A percentile compares a stretch with the other conserved stretches of the same genome.
Evolutionary conservation across 2,113 vertebrate genomes (phyloP).

Genomic region (Ageneiosus marmoratus): DNA sequence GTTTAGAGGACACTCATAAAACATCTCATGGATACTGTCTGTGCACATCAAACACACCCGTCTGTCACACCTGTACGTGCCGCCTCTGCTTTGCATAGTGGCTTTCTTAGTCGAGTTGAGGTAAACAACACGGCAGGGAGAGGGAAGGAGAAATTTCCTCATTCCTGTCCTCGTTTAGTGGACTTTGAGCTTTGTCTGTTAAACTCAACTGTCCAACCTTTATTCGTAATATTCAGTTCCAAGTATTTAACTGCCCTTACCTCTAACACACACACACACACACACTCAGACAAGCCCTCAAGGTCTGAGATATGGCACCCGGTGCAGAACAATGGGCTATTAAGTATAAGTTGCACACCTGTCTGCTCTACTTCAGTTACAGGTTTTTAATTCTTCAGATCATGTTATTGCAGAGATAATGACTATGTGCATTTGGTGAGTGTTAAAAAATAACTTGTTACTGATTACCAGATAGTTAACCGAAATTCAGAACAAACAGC

Average conservation of each 20-base stretch:
- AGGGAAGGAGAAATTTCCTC: slow-evolving; percentile 17
- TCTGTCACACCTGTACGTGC: slow-evolving; percentile 5
- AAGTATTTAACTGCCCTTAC: slow-evolving; percentile 11
- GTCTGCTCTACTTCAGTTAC: slow-evolving; percentile 27
- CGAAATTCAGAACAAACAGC: too few relatives aligned
- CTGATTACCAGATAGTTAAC: slow-evolving; percentile 24
- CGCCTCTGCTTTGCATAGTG: slow-evolving; percentile 71
- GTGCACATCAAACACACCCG: not conserved
- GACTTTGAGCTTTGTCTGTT: slow-evolving; percentile 71
- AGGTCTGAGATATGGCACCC: slow-evolving; percentile 24
- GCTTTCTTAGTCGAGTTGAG: slow-evolving; percentile 39
- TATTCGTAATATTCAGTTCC: slow-evolving; percentile 12
- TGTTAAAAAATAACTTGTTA: slow-evolving; percentile 20
- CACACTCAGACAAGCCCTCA: slow-evolving; percentile 26
- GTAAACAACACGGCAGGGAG: slow-evolving; percentile 44
- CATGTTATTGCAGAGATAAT: slow-evolving; percentile 42
- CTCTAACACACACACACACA: too few relatives aligned
- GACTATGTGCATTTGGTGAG: not conserved
- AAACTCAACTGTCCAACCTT: slow-evolving; percentile 17
- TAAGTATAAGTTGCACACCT: slow-evolving; percentile 45
- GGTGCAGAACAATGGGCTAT: slow-evolving; percentile 28
- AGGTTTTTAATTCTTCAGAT: not conserved
- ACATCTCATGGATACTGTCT: not conserved
- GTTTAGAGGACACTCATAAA: not conserved
- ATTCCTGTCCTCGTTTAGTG: slow-evolving; percentile 34